These are phyloP conservation scores for Melanophora roralis DNA, from an alignment of 2,888 invertebrate species.

Conservation along the genomic window DNA sequence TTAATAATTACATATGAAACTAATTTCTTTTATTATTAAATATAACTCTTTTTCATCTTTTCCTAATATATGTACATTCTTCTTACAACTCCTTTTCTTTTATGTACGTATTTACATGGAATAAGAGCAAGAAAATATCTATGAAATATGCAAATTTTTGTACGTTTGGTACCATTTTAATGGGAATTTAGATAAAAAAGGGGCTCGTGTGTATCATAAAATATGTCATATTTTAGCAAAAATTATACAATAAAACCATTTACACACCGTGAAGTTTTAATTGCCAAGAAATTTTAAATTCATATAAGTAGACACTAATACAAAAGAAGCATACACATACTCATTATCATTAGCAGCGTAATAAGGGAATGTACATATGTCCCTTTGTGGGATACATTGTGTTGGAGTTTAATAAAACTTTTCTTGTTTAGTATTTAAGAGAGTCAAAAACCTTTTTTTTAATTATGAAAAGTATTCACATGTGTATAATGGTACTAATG, in stretches of 20 bases:
- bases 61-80: neutral
- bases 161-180: slow-evolving; percentile 29
- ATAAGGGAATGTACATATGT: too few relatives aligned
- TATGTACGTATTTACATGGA: too few relatives aligned
- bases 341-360: neutral
- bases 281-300: slow-evolving; percentile 46
- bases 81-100: too few relatives aligned
- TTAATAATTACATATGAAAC: slow-evolving; percentile 74
- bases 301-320: too few relatives aligned
- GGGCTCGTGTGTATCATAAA: slow-evolving; percentile 60
- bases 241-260: slow-evolving; percentile 58
- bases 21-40: slow-evolving; percentile 72
- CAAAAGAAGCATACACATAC: too few relatives aligned
- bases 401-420: slow-evolving; percentile 15
- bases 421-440: neutral
- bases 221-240: slow-evolving; percentile 61
- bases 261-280: slow-evolving; percentile 55
- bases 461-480: slow-evolving; percentile 41
- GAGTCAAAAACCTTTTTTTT: slow-evolving; percentile 12
- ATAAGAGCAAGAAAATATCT: neutral
- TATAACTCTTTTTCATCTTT: neutral
- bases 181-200: slow-evolving; percentile 48
- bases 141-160: slow-evolving; percentile 50
- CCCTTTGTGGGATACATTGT: slow-evolving; percentile 34
- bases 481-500: slow-evolving; percentile 51